A percentile compares a stretch with the other conserved stretches of the same genome.
Evolutionary conservation across 1,140 invertebrate species (phyloP).

Genomic region (Ceratitis capitata): DNA sequence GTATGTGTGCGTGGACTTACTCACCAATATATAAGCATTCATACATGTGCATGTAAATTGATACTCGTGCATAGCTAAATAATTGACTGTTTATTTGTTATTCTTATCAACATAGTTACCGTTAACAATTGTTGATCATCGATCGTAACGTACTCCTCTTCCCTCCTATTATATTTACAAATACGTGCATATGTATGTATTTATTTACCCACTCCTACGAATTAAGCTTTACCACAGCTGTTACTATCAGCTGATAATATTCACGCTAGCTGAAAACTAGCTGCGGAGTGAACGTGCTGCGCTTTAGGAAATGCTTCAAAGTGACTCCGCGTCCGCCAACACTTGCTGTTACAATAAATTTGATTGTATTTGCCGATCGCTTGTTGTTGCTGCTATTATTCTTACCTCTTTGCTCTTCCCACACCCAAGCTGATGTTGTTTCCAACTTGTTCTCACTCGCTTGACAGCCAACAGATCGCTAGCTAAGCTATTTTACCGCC

Average conservation of each 20-base stretch:
- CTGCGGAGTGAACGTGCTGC: background rate
- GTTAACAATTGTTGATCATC: constrained; percentile 26
- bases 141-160: background rate
- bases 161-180: background rate
- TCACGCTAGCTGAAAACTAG: background rate
- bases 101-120: constrained; percentile 1
- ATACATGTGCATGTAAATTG: background rate
- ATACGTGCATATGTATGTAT: background rate
- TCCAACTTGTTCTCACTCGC: constrained; percentile 18
- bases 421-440: background rate
- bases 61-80: too few relatives aligned
- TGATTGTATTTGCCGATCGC: background rate
- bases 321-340: background rate
- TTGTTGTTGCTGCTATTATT: background rate
- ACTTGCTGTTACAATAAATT: background rate
- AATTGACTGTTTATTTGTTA: background rate
- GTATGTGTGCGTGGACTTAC: too few relatives aligned
- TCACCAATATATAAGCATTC: too few relatives aligned
- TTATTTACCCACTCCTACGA: background rate
- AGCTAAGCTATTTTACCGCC: constrained; percentile 1
- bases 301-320: background rate
- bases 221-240: background rate
- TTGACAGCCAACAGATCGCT: background rate
- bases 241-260: constrained; percentile 2
- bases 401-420: background rate